Conservation (phyloP, 2,888 invertebrate species). For the Parnassius apollo region DNA sequence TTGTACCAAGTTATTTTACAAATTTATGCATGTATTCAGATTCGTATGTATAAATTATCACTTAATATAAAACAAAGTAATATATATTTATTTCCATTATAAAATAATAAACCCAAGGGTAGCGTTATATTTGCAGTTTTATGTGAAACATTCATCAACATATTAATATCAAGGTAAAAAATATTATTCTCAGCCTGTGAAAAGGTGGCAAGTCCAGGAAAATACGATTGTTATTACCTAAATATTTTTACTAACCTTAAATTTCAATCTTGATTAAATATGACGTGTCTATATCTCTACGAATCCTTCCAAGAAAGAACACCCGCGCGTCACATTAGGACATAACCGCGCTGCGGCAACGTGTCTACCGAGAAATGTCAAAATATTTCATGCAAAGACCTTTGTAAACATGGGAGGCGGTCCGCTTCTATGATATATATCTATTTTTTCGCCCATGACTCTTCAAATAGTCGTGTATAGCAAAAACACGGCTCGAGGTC, state of each 20-base stretch:
- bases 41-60: too few species aligned
- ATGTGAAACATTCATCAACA: not conserved
- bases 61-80: too few species aligned
- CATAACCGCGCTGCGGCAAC: conserved; percentile 39
- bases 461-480: conserved; percentile 43
- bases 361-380: conserved; percentile 71
- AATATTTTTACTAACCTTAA: conserved; percentile 1
- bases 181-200: too few species aligned
- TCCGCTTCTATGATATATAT: conserved; percentile 60
- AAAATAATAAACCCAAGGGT: not conserved
- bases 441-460: conserved; percentile 57
- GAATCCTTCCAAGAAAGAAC: conserved; percentile 53
- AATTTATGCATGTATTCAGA: too few species aligned
- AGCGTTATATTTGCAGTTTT: not conserved
- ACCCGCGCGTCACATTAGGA: conserved; percentile 40
- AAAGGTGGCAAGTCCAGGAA: too few species aligned
- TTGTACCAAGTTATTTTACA: not conserved
- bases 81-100: not conserved
- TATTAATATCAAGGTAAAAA: too few species aligned
- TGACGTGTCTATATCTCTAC: conserved; percentile 38
- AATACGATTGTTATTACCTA: not conserved
- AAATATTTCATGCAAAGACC: conserved; percentile 68
- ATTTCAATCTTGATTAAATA: conserved; percentile 10
- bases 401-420: conserved; percentile 60
- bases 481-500: conserved; percentile 59